phyloP scores from a whole-genome alignment of 2,113 vertebrate genomes.

The Drymodes brunneopygia region DNA sequence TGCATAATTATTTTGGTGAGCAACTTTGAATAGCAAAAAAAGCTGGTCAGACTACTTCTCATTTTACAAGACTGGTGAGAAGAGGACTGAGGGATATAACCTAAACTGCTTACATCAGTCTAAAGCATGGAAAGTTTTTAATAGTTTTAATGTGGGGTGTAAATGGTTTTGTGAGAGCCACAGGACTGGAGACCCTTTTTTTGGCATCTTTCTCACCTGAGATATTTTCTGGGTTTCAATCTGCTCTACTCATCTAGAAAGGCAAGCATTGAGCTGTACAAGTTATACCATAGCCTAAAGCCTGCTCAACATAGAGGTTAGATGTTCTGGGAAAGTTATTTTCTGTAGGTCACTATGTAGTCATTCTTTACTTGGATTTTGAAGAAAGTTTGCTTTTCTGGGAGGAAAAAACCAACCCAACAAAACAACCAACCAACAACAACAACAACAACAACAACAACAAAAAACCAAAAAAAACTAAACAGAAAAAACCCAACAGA shows the following conservation, averaged over 20 bases:
- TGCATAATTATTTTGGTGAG: not conserved
- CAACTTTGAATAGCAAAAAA: not conserved
- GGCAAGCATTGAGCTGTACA: not conserved
- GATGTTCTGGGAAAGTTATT: not conserved
- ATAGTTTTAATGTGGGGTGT: not conserved
- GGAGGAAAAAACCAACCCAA: not conserved
- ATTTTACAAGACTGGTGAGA: not conserved
- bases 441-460: not conserved
- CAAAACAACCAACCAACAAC: not conserved
- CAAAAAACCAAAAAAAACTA: not conserved
- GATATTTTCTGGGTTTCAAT: not conserved
- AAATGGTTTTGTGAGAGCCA: rapidly evolving
- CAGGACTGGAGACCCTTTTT: not conserved
- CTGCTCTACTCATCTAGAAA: not conserved
- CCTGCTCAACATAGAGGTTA: not conserved
- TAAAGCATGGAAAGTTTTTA: not conserved
- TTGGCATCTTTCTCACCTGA: not conserved
- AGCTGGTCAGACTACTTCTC: not conserved
- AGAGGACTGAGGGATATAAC: not conserved
- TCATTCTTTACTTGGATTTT: not conserved
- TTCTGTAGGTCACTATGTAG: not conserved
- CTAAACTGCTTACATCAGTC: not conserved
- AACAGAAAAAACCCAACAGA: not conserved
- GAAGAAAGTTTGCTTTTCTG: not conserved
- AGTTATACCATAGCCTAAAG: not conserved